These are phyloP conservation scores for Sebastolobus alascanus DNA, from an alignment of 2,797 vertebrate genomes.

Conservation along the genomic window DNA sequence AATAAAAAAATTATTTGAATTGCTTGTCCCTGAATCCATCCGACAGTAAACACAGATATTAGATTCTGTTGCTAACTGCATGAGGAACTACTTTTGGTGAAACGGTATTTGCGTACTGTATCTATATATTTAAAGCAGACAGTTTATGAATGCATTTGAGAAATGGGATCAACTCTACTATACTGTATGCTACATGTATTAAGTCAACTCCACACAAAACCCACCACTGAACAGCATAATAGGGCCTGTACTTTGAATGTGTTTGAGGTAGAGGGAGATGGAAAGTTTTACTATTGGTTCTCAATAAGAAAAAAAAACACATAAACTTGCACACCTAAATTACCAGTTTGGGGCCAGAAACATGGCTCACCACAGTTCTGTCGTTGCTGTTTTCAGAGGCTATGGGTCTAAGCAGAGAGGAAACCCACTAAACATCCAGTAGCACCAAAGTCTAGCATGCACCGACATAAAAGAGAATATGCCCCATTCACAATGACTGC, in stretches of 20 bases:
- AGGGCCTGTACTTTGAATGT: not conserved
- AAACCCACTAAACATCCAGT: constrained; percentile 44
- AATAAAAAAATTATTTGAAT: not conserved
- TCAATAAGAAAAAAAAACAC: not conserved
- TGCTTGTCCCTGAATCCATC: not conserved
- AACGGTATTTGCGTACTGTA: not conserved
- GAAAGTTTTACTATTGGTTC: not conserved
- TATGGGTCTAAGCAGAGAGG: constrained; percentile 23
- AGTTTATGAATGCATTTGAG: not conserved
- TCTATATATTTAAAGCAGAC: not conserved
- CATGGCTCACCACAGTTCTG: constrained; percentile 3
- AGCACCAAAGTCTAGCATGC: constrained; percentile 39
- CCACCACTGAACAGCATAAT: not conserved
- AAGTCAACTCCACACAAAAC: not conserved
- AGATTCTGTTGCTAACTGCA: not conserved
- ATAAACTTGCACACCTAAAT: constrained; percentile 20
- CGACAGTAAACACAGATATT: not conserved
- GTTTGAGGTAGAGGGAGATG: not conserved
- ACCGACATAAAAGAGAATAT: constrained; percentile 39
- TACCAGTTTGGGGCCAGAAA: not conserved
- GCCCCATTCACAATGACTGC: constrained; percentile 36
- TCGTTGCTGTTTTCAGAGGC: constrained; percentile 10
- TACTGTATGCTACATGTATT: not conserved
- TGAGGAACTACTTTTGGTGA: not conserved
- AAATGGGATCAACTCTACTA: not conserved